Conservation (phyloP, 2,113 vertebrate species). For the Brienomyrus longianalis region DNA sequence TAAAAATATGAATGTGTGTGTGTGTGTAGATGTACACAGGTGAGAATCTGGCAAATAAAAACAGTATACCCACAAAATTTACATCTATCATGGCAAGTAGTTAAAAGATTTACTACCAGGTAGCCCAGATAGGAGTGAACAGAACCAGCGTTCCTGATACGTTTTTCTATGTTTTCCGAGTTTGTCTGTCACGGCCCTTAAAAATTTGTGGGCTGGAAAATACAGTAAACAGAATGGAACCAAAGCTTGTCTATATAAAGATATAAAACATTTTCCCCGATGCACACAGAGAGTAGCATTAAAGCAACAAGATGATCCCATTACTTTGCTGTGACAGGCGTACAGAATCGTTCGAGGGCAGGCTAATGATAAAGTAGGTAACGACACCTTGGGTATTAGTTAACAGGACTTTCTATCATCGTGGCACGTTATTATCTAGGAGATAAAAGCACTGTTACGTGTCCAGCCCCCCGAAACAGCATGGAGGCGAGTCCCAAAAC, state of each 20-base stretch:
- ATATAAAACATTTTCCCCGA: constrained; percentile 13
- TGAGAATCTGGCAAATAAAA: background rate
- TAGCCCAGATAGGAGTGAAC: background rate
- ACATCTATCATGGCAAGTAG: background rate
- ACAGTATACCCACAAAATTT: background rate
- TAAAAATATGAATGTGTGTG: constrained; percentile 6
- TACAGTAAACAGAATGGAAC: constrained; percentile 7
- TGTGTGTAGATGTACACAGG: constrained; percentile 29
- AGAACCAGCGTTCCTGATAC: background rate
- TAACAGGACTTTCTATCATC: constrained; percentile 64
- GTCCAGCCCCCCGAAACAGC: constrained; percentile 20
- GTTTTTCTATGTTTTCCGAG: background rate
- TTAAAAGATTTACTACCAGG: background rate
- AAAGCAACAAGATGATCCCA: constrained; percentile 42
- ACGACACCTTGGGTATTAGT: constrained; percentile 59
- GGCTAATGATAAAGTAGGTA: constrained; percentile 52
- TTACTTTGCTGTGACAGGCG: constrained; percentile 53
- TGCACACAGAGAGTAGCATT: background rate
- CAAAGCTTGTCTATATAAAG: constrained; percentile 16
- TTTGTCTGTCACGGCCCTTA: background rate
- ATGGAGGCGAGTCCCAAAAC: background rate
- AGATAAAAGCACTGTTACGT: constrained; percentile 37
- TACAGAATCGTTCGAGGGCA: constrained; percentile 32
- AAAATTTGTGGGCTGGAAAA: constrained; percentile 8
- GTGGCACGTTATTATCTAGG: constrained; percentile 66